Conservation (phyloP, 1,140 invertebrate species). For the Paraescarpia echinospica region DNA sequence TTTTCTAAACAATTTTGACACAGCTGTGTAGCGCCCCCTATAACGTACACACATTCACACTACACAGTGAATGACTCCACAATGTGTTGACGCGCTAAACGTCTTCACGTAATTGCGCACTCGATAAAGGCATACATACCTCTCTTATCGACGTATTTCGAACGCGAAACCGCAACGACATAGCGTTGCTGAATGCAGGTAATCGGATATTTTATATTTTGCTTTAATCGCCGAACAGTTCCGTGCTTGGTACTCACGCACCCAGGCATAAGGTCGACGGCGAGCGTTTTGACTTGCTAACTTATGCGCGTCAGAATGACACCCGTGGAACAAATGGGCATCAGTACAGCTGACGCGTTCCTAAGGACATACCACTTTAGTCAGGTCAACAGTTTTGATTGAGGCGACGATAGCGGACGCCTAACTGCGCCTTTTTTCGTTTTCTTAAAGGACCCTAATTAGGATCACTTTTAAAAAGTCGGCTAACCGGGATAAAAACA, state of each 20-base stretch:
- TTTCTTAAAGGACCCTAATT: background rate
- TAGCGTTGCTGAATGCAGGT: background rate
- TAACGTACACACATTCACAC: background rate
- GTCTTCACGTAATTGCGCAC: background rate
- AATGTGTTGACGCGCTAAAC: background rate
- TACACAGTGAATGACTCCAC: background rate
- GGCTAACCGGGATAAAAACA: background rate
- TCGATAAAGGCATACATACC: background rate
- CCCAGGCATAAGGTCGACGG: background rate
- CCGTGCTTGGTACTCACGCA: background rate
- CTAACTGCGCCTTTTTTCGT: background rate
- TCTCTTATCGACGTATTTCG: background rate
- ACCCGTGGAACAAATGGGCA: background rate
- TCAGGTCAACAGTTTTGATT: background rate
- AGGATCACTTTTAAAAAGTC: slow-evolving; percentile 6
- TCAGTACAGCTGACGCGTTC: background rate
- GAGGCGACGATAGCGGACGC: background rate
- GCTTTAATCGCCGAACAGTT: background rate
- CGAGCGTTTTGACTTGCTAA: background rate
- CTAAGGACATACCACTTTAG: background rate
- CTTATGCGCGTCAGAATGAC: background rate
- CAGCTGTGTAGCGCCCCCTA: background rate
- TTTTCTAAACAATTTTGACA: background rate
- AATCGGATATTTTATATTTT: slow-evolving; percentile 1
- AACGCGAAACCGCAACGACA: background rate